These are phyloP conservation scores for Hartigia nigra DNA, from an alignment of 2,888 invertebrate genomes.

Conservation along the genomic window DNA sequence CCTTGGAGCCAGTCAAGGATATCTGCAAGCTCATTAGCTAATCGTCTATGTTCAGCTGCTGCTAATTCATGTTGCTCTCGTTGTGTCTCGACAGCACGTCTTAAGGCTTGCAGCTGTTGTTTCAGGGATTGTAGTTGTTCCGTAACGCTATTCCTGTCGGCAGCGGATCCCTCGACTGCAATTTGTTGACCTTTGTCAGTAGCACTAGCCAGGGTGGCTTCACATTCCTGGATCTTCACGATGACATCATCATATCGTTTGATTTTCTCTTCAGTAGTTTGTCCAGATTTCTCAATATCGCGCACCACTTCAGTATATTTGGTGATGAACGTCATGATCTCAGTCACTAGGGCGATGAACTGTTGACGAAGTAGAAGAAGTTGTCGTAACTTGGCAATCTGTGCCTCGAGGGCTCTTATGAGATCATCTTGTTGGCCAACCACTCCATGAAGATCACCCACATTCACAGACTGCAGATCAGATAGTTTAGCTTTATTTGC, in stretches of 20 bases:
- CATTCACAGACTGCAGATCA: slow-evolving; percentile 80
- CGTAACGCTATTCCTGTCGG: slow-evolving; percentile 88
- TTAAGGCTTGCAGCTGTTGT: slow-evolving; percentile 82
- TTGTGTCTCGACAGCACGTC: slow-evolving; percentile 86
- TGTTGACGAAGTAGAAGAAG: slow-evolving; percentile 86
- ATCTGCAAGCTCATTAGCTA: slow-evolving; percentile 84
- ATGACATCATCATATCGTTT: slow-evolving; percentile 89
- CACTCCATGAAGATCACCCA: slow-evolving; percentile 83
- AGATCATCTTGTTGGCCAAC: slow-evolving; percentile 87
- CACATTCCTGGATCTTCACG: slow-evolving; percentile 88
- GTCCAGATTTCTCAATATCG: slow-evolving; percentile 87
- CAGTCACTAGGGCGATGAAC: slow-evolving; percentile 86
- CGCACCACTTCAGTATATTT: slow-evolving; percentile 87
- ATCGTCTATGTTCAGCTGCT: slow-evolving; percentile 87
- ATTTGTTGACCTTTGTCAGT: slow-evolving; percentile 94
- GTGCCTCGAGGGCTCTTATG: slow-evolving; percentile 86
- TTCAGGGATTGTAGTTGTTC: slow-evolving; percentile 89
- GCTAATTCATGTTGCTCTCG: slow-evolving; percentile 89
- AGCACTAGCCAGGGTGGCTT: slow-evolving; percentile 86
- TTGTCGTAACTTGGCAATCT: slow-evolving; percentile 83
- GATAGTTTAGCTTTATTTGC: slow-evolving; percentile 81
- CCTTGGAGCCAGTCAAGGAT: slow-evolving; percentile 86
- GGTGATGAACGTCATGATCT: slow-evolving; percentile 87
- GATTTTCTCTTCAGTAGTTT: slow-evolving; percentile 86
- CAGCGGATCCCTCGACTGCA: slow-evolving; percentile 88